Conservation (phyloP, 2,888 invertebrate species). For the Agrypnus murinus region DNA sequence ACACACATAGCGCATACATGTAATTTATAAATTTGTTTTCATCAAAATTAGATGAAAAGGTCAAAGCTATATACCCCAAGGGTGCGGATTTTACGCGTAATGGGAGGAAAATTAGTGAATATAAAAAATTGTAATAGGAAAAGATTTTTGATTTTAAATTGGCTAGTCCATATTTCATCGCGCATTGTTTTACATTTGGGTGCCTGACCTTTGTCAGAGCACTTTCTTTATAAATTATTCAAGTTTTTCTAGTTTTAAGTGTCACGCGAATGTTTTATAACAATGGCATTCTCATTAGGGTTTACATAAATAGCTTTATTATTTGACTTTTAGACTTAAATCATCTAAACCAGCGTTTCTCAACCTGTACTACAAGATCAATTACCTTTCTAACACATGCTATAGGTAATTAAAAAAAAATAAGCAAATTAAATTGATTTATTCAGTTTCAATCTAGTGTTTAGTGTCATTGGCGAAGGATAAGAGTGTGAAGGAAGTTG, state of each 20-base stretch:
- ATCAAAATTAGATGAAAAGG: conserved; percentile 10
- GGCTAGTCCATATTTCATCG: no score
- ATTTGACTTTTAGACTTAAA: conserved; percentile 24
- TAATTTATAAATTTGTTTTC: conserved; percentile 8
- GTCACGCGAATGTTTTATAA: conserved; percentile 26
- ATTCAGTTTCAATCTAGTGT: no score
- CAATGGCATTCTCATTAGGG: conserved; percentile 6
- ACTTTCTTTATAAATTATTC: conserved; percentile 33
- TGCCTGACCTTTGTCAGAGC: conserved; percentile 17
- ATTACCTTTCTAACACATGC: no score
- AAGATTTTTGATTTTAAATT: conserved; percentile 4
- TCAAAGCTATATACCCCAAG: neutral
- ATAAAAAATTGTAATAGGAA: neutral
- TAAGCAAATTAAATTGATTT: no score
- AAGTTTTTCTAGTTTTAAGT: conserved; percentile 7
- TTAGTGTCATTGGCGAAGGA: no score
- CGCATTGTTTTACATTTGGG: neutral
- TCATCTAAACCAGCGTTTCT: conserved; percentile 22
- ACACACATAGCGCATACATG: neutral
- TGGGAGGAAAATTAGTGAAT: neutral
- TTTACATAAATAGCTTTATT: conserved; percentile 29
- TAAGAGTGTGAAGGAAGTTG: no score
- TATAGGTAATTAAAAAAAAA: no score
- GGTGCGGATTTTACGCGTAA: conserved; percentile 5
- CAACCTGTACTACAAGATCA: no score